Base-by-base conservation (phyloP, 1,140 invertebrate species). In the Agrypnia vestita region DNA sequence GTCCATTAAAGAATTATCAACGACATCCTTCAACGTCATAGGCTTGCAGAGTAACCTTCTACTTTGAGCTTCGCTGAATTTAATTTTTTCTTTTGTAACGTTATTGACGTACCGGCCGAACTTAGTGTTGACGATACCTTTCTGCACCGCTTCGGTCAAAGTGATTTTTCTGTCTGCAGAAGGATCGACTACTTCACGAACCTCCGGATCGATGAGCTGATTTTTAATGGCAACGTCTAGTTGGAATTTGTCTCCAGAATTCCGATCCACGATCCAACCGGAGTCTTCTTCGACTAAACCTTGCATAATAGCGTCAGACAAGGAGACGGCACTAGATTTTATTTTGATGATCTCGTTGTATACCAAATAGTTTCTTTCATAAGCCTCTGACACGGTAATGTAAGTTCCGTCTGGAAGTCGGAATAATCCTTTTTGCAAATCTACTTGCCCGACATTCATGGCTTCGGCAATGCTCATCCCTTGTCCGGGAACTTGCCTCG, bases 1-100 rank as follows among this genome's bases (percentile, higher is more conserved):
- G 84, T 96, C 95, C 82, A 97, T 91, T 67, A 97, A 89, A 83
- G 95, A 94, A 82, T 94, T 90, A 86, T 97, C 95, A 84, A 93
- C 91, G 79, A 95, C 93, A 84, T 98, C 97, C 88, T 97, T 96
- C 7, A 99, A 89, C 8, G 96, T 97, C 89, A 97, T 92, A 0
- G 97, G 97, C 89, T 96, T 97, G 19, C 94, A 91, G 78, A 99
- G 95, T 44, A 96, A 89, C 67, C 94, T 92, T 75, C 94, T 91
- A 81, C 93, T 91, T 76, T 93, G 91, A 47, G 97, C 97, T 86
- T 97, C 95, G 80, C 92, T 91, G 56, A 97, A 93, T 46, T 93
- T 90, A 46, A 98, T 84, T 85, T 93, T 94, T 86, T 96, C 93
- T 86, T 93, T 92, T 55, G 92, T 93, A 59, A 93, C 85, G 83